Base-by-base conservation (phyloP, 2,888 invertebrate species). In the Willowsia nigromaculata region DNA sequence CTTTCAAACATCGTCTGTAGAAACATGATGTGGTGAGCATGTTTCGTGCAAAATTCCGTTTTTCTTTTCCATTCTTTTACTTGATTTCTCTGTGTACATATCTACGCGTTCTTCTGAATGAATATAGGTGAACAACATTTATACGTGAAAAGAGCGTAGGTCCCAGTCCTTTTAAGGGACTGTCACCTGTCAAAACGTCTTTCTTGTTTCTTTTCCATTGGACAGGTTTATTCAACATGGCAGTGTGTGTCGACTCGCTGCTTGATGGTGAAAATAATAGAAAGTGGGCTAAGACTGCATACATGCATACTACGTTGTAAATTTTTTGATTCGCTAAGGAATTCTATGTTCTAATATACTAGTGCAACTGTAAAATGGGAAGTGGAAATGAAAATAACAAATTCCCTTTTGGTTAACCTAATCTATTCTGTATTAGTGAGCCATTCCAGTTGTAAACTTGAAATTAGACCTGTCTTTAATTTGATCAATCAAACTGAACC, bases 181-280 rank as follows among this genome's bases (percentile, higher is more conserved):
- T 78, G 56, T 84, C 84, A 84, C 85, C 76, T 85, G 86, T 86
- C 86, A 86, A 80, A 68, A 80, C 80, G 86, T 80, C 80, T 80
- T 68, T 33, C 68, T 6, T 83, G 43, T 53, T 47, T 33, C 50
- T 56, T 68, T 47, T 68, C 74, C 68, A 25, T 59, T 37, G 27
- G 68, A 86, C 86, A 86, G 68, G 80, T 86, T 86, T 50, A 86
- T 86, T 56, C 80, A 68, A 56, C 86, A 85, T 33, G 50, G 47
- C 85, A 37, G 22, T 47, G 47, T 33, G 33, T 85, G 76, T 85
- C 65, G 65, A 85, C 85, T 85, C 74, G 50, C 22, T 1, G 13
- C 40, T 43, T 22, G 65, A 13, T 22, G 22, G 22, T n/a, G 82
- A 37, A 80, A 33, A 56, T 2, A 80, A 56, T 15, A 76, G 50